Percentiles rank a stretch among this genome's conserved stretches.
Evolutionary conservation across 2,113 vertebrate species (phyloP).

Genomic region (Cyphomyrus plagiostoma): DNA sequence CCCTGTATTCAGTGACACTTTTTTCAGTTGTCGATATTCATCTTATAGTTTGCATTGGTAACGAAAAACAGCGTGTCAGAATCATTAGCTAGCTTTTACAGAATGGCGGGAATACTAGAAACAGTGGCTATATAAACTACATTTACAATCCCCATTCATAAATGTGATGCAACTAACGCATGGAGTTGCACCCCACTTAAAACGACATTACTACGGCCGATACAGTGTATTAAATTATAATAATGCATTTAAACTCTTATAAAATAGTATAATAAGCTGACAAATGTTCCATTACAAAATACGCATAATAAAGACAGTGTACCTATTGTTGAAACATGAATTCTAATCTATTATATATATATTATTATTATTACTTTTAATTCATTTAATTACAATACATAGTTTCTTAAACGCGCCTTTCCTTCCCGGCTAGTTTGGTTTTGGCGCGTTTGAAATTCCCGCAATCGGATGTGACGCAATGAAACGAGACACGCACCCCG

Average conservation of each 20-base stretch:
- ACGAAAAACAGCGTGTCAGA: background rate
- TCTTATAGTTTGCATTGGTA: background rate
- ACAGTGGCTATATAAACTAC: background rate
- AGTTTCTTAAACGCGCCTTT: conserved; percentile 36
- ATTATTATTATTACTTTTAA: background rate
- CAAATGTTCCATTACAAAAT: background rate
- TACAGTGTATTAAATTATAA: background rate
- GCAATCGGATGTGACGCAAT: conserved; percentile 18
- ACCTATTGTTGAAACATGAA: background rate
- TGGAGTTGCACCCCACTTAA: background rate
- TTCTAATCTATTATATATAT: background rate
- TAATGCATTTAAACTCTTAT: background rate
- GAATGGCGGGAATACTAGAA: background rate
- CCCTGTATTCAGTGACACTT: background rate
- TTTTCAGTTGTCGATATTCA: background rate
- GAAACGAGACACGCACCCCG: background rate
- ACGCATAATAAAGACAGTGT: background rate
- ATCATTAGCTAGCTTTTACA: background rate
- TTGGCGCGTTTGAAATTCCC: conserved; percentile 39
- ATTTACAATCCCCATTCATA: background rate
- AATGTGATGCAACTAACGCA: background rate
- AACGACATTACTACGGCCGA: background rate
- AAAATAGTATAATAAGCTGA: background rate
- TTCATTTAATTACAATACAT: too few relatives aligned
- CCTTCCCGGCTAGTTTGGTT: background rate